Base-by-base conservation (phyloP, 2,888 invertebrate species). In the Dysmachus trigonus region DNA sequence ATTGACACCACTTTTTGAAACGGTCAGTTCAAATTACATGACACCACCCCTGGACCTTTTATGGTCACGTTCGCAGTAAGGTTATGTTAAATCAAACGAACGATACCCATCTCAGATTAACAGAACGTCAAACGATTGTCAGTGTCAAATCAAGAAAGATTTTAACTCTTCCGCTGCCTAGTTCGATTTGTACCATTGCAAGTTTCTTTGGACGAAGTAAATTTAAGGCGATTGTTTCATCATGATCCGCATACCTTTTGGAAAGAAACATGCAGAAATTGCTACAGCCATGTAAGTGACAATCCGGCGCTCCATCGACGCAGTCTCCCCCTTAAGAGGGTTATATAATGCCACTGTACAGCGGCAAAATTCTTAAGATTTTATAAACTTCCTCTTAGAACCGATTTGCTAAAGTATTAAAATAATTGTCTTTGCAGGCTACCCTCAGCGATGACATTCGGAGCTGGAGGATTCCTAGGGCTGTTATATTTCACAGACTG, bases 401-500 rank as follows among this genome's bases (percentile, higher is more conserved):
- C 4, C 33, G 0, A 77, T 41, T 35, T 5, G 13, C 0, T 76
- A 5, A 38, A 76, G 1, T 41, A 77, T 22, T 62, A 10, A 51
- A 18, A 51, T 27, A 62, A 22, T 0, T 4, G 62, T 10, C 4
- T 18, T 22, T 62, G 10, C 47, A 94, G 95, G 94, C 87, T 94
- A 51, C 93, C 95, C 22, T 94, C 96, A 6, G 93, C 93, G 22
- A 90, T 92, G 0, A 93, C 93, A 0, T 97, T 95, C 90, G 96
- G 97, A 73, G 93, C 94, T 47, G 93, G 95, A 0, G 95, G 93
- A n/a, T 93, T 94, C 86, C 90, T 94, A 31, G 93, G 92, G 0
- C 88, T 96, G 10, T 91, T 95, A 2, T 97, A 96, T 91, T 93
- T 95, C 88, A 96, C 96, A 0, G 97, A 97, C 90, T 97, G 97